A percentile compares a stretch with the other conserved stretches of the same genome.
phyloP scores from a whole-genome alignment of 2,797 vertebrate genomes.

The Lacerta bilineata region DNA sequence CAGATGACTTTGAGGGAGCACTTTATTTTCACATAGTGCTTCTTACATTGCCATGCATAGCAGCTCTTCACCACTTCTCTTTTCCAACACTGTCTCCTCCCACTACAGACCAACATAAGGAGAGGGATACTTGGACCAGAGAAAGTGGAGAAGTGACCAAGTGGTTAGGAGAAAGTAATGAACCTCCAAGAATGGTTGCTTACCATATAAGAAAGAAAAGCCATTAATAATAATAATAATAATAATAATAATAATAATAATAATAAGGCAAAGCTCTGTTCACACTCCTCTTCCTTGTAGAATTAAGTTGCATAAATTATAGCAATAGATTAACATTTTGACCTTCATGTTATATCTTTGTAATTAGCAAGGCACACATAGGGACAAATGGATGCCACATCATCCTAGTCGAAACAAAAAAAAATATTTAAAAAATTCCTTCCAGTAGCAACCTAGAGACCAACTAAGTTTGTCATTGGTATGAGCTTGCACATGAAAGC shows the following conservation, averaged over 20 bases:
- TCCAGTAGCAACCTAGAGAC: too few species aligned
- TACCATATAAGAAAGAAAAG: background rate
- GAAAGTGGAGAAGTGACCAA: background rate
- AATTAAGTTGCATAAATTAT: background rate
- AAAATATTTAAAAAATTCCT: too few species aligned
- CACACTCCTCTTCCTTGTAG: background rate
- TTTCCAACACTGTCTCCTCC: background rate
- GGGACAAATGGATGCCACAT: too few species aligned
- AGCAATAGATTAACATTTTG: background rate
- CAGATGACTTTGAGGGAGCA: background rate
- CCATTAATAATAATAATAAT: background rate
- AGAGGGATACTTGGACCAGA: background rate
- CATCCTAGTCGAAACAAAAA: too few species aligned
- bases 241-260: background rate
- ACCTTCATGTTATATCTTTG: background rate
- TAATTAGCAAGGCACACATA: constrained; percentile 1
- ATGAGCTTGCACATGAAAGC: too few species aligned
- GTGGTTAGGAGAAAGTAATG: too few species aligned
- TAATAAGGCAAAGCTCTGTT: background rate
- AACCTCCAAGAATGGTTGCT: background rate
- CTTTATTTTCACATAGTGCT: background rate
- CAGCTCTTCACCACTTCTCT: background rate
- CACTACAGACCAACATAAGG: background rate
- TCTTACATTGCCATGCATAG: background rate
- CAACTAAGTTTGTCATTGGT: too few species aligned